These are phyloP conservation scores for Scaptodrosophila latifasciaeformis DNA, from an alignment of 2,888 invertebrate genomes.

Conservation along the genomic window DNA sequence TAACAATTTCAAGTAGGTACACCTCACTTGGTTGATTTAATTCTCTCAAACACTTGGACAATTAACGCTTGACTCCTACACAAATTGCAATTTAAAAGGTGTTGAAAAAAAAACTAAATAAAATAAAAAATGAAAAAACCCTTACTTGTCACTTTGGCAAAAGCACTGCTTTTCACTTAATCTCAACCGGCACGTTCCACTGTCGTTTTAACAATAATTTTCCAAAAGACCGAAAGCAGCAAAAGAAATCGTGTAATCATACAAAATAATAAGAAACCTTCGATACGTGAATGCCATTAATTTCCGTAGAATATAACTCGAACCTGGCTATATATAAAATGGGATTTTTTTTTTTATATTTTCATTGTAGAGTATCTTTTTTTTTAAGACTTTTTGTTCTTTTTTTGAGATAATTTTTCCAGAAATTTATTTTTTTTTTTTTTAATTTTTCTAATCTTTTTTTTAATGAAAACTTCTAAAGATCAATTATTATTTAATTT, in stretches of 20 bases:
- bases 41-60: neutral
- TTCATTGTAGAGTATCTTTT: neutral
- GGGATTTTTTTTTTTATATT: neutral
- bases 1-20: neutral
- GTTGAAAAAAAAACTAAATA: neutral
- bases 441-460: neutral
- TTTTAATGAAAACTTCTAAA: neutral
- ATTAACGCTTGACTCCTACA: neutral
- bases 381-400: neutral
- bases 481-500: neutral
- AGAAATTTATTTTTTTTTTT: neutral
- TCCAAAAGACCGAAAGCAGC: neutral
- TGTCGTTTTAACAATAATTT: slow-evolving; percentile 12
- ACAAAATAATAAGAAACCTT: no score
- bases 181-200: slow-evolving; percentile 2
- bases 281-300: neutral
- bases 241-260: neutral
- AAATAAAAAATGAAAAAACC: slow-evolving; percentile 17
- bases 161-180: slow-evolving; percentile 26
- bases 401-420: neutral
- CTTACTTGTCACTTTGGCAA: slow-evolving; percentile 47
- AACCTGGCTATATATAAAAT: neutral
- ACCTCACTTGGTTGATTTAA: no score
- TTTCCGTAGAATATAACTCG: neutral
- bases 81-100: neutral